phyloP scores from a whole-genome alignment of 64 coral and sea anemone species.

The Montipora efflorescens region DNA sequence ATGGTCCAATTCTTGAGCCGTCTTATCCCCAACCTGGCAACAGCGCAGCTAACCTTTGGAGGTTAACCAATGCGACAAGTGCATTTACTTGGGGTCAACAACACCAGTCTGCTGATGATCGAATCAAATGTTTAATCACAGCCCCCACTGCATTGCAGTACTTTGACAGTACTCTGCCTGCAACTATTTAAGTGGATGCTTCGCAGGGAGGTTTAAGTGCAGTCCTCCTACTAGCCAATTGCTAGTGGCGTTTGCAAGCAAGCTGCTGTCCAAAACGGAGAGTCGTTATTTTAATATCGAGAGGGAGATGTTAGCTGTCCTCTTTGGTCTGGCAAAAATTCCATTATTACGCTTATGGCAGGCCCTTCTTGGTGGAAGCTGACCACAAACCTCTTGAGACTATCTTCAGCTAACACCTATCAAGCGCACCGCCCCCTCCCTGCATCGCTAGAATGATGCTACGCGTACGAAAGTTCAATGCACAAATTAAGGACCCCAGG shows the following conservation, averaged over 20 bases:
- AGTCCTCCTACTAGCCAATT: slow-evolving; percentile 32
- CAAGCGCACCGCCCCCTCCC: too few species aligned
- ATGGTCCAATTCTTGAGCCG: slow-evolving; percentile 39
- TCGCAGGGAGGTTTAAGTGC: slow-evolving; percentile 45
- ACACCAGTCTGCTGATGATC: slow-evolving; percentile 41
- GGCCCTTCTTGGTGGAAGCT: neutral
- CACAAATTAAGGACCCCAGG: too few species aligned
- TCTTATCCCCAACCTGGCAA: slow-evolving; percentile 63
- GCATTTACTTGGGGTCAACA: slow-evolving; percentile 31
- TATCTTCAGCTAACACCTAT: too few species aligned
- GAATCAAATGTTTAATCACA: slow-evolving; percentile 43
- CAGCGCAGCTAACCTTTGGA: slow-evolving; percentile 53
- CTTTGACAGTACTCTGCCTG: slow-evolving; percentile 35
- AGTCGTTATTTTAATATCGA: slow-evolving; percentile 38
- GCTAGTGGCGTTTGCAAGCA: slow-evolving; percentile 44
- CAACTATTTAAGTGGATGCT: slow-evolving; percentile 49
- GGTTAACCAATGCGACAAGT: slow-evolving; percentile 50
- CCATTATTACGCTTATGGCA: slow-evolving; percentile 58
- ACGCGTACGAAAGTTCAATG: slow-evolving; percentile 22
- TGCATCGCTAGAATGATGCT: too few species aligned
- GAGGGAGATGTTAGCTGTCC: slow-evolving; percentile 43
- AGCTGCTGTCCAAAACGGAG: slow-evolving; percentile 11
- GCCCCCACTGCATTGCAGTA: slow-evolving; percentile 6
- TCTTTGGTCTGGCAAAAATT: slow-evolving; percentile 65
- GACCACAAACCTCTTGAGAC: too few species aligned